A percentile compares a stretch with the other conserved stretches of the same genome.
phyloP scores from a whole-genome alignment of 2,113 vertebrate species.

The Paratilapia polleni region DNA sequence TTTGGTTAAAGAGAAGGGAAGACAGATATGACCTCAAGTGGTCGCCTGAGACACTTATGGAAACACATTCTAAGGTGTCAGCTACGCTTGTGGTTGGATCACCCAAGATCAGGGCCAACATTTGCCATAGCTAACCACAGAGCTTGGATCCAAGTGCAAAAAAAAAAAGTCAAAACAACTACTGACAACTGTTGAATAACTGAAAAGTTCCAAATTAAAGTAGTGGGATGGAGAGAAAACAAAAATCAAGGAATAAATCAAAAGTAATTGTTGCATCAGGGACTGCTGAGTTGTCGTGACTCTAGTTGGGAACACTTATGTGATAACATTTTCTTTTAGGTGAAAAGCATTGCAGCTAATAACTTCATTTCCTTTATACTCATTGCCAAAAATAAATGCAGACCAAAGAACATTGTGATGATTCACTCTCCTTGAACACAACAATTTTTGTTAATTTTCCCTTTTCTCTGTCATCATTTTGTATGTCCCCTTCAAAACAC shows the following conservation, averaged over 20 bases:
- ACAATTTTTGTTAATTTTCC: background rate
- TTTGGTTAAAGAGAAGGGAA: too few relatives aligned
- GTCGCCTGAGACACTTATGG: too few relatives aligned
- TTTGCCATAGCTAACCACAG: background rate
- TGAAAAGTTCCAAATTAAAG: background rate
- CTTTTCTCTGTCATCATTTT: background rate
- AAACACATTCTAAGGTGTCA: too few relatives aligned
- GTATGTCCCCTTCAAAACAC: accelerated
- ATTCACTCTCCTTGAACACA: background rate
- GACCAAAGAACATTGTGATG: background rate
- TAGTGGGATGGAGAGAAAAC: background rate
- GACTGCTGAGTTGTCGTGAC: background rate
- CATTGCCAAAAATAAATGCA: background rate
- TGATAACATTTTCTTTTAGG: background rate
- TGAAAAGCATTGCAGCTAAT: background rate
- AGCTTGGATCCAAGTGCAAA: background rate
- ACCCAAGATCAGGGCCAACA: background rate
- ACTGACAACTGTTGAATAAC: background rate
- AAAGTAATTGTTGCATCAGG: background rate
- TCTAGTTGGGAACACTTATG: background rate
- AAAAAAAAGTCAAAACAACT: background rate
- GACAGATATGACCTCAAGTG: too few relatives aligned
- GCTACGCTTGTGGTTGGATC: background rate
- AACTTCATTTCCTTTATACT: background rate
- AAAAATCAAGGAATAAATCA: background rate